phyloP scores from a whole-genome alignment of 2,888 invertebrate species.

The Rotaria sp. region DNA sequence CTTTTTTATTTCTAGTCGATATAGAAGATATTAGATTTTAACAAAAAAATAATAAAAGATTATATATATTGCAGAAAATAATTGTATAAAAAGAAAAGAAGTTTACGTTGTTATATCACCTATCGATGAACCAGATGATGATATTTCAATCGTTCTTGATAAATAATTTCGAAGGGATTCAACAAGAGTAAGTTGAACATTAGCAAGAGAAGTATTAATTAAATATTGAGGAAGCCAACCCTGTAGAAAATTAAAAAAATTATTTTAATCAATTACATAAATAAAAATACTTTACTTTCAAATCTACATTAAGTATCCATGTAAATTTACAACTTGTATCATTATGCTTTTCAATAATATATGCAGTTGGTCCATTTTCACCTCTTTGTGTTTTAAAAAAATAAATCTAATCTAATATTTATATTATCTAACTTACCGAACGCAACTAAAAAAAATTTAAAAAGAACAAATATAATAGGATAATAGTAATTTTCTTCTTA shows the following conservation, averaged over 20 bases:
- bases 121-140: not conserved
- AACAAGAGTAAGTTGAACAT: constrained; percentile 29
- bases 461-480: not conserved
- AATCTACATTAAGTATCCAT: constrained; percentile 36
- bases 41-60: not conserved
- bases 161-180: constrained; percentile 34
- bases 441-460: not conserved
- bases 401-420: not conserved
- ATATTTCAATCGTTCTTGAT: not conserved
- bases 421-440: not conserved
- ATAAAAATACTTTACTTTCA: constrained; percentile 22
- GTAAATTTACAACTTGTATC: constrained; percentile 26
- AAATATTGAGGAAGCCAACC: constrained; percentile 39
- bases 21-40: not conserved
- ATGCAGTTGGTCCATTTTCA: constrained; percentile 39
- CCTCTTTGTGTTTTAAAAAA: not conserved
- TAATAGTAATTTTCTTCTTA: not conserved
- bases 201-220: constrained; percentile 33
- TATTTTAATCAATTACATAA: not conserved
- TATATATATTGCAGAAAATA: not conserved
- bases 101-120: not conserved
- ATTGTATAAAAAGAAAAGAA: too few species aligned
- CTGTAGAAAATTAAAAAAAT: not conserved
- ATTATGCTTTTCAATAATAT: constrained; percentile 30
- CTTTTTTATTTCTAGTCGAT: not conserved